Conservation (phyloP, 2,113 vertebrate genomes). For the Chelonoidis abingdonii region DNA sequence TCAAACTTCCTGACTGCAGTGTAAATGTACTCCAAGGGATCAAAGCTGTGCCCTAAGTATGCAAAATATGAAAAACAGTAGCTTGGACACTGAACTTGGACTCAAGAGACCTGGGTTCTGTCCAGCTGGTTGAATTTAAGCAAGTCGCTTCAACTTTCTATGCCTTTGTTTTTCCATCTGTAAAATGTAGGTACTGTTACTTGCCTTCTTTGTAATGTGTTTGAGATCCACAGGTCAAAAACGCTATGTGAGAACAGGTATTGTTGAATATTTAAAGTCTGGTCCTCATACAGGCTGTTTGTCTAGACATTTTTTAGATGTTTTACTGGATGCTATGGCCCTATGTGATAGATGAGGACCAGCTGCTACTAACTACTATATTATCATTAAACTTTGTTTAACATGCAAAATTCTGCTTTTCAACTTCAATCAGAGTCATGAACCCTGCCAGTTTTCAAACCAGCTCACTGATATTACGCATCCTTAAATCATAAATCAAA, state of each 20-base stretch:
- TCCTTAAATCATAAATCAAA: neutral
- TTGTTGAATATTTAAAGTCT: neutral
- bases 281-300: neutral
- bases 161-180: neutral
- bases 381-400: neutral
- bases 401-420: neutral
- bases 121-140: neutral
- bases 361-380: neutral
- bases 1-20: too few species aligned
- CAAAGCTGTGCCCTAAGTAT: too few species aligned
- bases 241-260: neutral
- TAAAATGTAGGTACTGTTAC: neutral
- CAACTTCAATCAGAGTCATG: neutral
- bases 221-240: neutral
- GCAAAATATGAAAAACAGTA: too few species aligned
- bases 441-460: neutral
- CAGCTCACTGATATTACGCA: neutral
- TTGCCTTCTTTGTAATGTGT: neutral
- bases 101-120: neutral
- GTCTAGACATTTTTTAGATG: neutral
- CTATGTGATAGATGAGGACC: neutral
- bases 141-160: neutral
- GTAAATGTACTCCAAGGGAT: too few species aligned
- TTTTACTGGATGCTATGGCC: neutral
- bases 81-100: neutral